A percentile compares a stretch with the other conserved stretches of the same genome.
Evolutionary conservation across 2,113 vertebrate genomes (phyloP).

Genomic region (Epinephelus fuscoguttatus): DNA sequence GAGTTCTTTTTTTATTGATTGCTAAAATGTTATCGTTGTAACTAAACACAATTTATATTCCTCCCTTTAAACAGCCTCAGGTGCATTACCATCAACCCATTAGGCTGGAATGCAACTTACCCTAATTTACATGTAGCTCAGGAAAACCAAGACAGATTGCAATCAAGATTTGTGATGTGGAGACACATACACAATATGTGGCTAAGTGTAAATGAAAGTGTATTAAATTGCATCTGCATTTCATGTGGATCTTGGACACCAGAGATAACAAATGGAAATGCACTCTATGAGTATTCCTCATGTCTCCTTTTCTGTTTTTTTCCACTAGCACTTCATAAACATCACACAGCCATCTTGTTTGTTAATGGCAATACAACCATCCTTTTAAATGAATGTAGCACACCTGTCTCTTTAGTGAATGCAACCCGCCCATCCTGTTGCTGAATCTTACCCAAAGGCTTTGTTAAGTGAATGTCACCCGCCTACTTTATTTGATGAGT

Average conservation of each 20-base stretch:
- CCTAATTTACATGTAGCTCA: not conserved
- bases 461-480: conserved; percentile 36
- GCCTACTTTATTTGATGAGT: conserved; percentile 41
- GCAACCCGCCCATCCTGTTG: conserved; percentile 4
- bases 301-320: not conserved
- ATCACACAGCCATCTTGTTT: not conserved
- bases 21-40: not conserved
- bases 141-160: not conserved
- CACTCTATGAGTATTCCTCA: not conserved
- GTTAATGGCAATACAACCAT: not conserved
- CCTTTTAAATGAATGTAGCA: conserved; percentile 8
- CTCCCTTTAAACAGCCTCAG: not conserved
- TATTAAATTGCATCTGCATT: not conserved
- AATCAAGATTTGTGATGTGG: not conserved
- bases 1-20: not conserved
- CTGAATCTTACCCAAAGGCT: conserved; percentile 42
- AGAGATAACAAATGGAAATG: not conserved
- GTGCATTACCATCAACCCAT: not conserved
- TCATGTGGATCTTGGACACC: not conserved
- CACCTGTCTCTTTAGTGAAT: conserved; percentile 24
- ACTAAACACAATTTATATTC: not conserved
- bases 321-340: not conserved
- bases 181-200: too few relatives aligned
- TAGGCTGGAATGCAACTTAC: not conserved
- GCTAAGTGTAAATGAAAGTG: not conserved